These are phyloP conservation scores for Syritta pipiens DNA, from an alignment of 2,888 invertebrate species.

Conservation along the genomic window DNA sequence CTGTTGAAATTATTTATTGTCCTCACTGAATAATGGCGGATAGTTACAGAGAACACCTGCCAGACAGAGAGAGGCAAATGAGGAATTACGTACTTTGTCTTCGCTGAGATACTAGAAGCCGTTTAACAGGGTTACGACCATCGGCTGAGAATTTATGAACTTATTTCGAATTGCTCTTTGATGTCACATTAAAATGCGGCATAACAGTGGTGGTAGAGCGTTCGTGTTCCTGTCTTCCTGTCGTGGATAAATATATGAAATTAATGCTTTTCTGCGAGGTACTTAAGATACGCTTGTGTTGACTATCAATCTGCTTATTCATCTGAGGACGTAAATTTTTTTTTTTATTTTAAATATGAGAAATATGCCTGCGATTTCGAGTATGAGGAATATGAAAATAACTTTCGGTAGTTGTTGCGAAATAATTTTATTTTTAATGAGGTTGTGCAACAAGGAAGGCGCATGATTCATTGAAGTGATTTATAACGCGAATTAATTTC, in stretches of 20 bases:
- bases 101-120: neutral
- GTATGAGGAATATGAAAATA: too few species aligned
- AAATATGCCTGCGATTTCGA: too few species aligned
- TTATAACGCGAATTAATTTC: too few species aligned
- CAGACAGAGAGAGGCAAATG: conserved; percentile 1
- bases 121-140: conserved; percentile 17
- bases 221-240: conserved; percentile 4
- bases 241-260: conserved; percentile 21
- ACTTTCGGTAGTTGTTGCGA: too few species aligned
- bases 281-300: conserved; percentile 18
- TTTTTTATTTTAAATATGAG: too few species aligned
- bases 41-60: conserved; percentile 16
- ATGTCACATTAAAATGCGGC: conserved; percentile 21
- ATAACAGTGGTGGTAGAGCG: conserved; percentile 10
- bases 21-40: conserved; percentile 15
- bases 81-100: conserved; percentile 16
- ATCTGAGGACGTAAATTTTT: too few species aligned
- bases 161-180: conserved; percentile 24
- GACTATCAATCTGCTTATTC: conserved; percentile 11
- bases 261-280: conserved; percentile 14
- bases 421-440: too few species aligned
- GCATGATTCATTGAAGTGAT: too few species aligned
- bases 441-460: too few species aligned
- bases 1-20: conserved; percentile 27
- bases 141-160: conserved; percentile 9